phyloP scores from a whole-genome alignment of 2,113 vertebrate genomes.

The Nycticryphes semicollaris region DNA sequence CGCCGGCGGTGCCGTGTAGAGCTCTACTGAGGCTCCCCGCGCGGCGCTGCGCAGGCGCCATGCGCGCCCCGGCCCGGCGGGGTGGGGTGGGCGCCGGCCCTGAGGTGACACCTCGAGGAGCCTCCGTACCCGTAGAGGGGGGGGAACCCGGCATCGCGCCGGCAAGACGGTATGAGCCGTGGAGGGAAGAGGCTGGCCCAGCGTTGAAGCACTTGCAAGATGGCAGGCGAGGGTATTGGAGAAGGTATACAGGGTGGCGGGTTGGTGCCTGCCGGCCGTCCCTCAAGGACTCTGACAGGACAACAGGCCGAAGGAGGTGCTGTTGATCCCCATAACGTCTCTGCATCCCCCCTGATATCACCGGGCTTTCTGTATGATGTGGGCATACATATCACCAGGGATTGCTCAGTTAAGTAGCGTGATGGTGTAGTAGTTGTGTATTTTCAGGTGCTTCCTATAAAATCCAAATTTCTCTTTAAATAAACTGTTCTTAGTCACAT shows the following conservation, averaged over 20 bases:
- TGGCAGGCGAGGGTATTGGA: background rate
- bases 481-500: background rate
- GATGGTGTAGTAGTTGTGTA: accelerated
- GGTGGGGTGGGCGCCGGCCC: accelerated
- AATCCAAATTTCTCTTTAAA: background rate
- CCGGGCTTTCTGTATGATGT: accelerated
- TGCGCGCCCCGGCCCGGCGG: accelerated
- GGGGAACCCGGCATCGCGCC: too few relatives aligned
- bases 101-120: background rate
- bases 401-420: too few relatives aligned
- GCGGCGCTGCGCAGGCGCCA: background rate
- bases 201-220: background rate
- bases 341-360: accelerated
- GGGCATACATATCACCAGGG: accelerated
- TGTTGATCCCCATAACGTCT: accelerated
- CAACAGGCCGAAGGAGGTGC: background rate
- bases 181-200: too few relatives aligned
- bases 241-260: accelerated
- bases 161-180: accelerated
- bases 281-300: accelerated
- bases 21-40: constrained; percentile 13
- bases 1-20: constrained; percentile 1
- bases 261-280: accelerated
- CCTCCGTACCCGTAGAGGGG: accelerated
- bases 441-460: background rate